Percentiles rank a stretch among this genome's conserved stretches.
phyloP scores from a whole-genome alignment of 2,113 vertebrate species.

The Nanorana parkeri region DNA sequence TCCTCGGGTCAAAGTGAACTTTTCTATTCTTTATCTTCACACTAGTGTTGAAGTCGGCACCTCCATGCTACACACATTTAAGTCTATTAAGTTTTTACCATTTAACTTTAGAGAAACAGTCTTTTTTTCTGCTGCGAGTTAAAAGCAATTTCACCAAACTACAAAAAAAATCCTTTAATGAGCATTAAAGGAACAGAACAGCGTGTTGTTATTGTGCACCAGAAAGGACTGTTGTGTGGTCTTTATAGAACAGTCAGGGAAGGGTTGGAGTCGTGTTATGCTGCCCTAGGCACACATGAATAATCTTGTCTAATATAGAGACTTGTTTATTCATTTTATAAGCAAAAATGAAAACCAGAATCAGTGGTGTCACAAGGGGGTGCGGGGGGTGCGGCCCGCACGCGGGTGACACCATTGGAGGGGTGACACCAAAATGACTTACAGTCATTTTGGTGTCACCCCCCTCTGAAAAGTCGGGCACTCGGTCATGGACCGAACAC shows the following conservation, averaged over 20 bases:
- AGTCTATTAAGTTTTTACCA: slow-evolving; percentile 18
- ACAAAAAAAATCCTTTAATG: neutral
- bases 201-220: neutral
- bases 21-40: slow-evolving; percentile 37
- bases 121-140: slow-evolving; percentile 20
- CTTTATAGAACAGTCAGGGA: neutral
- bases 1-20: slow-evolving; percentile 6
- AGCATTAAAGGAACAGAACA: neutral
- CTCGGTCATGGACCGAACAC: no score
- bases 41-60: slow-evolving; percentile 9
- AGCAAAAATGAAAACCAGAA: no score
- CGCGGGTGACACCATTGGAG: no score
- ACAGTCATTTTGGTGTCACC: no score
- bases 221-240: neutral
- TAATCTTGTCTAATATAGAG: no score
- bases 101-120: slow-evolving; percentile 26
- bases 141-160: slow-evolving; percentile 7
- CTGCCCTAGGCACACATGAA: no score
- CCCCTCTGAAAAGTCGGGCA: no score
- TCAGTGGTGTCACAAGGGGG: no score
- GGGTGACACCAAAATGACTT: no score
- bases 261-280: no score
- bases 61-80: slow-evolving; percentile 22
- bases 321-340: no score
- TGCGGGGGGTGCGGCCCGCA: no score